Percentiles rank a stretch among this genome's conserved stretches.
These are phyloP conservation scores for Metallyticus violacea DNA, from an alignment of 2,888 invertebrate species.

Conservation along the genomic window DNA sequence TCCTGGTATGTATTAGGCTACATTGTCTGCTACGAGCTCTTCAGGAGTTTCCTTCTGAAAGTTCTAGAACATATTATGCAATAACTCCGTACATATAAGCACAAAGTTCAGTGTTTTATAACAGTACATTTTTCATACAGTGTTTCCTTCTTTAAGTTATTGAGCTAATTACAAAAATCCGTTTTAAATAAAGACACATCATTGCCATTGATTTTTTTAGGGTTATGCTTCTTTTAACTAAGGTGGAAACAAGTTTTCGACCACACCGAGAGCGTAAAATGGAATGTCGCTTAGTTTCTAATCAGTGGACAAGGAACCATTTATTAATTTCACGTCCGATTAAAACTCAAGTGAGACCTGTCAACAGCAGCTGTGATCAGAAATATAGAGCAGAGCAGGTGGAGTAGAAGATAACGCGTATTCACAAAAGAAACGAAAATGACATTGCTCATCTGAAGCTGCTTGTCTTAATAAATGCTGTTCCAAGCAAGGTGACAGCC, in stretches of 20 bases:
- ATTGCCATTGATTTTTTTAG: too few relatives aligned
- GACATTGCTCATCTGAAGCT: neutral
- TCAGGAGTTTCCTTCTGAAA: too few relatives aligned
- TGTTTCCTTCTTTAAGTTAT: too few relatives aligned
- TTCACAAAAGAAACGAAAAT: neutral
- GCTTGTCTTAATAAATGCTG: neutral
- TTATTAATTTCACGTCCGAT: neutral
- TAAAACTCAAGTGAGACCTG: neutral
- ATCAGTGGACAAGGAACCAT: neutral
- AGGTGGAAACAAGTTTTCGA: neutral
- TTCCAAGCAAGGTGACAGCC: neutral
- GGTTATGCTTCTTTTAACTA: too few relatives aligned
- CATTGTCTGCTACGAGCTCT: too few relatives aligned
- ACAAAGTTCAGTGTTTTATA: too few relatives aligned
- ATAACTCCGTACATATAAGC: too few relatives aligned
- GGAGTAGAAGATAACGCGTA: neutral
- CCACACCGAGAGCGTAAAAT: neutral
- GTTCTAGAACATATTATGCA: too few relatives aligned
- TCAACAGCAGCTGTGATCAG: neutral
- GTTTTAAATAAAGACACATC: too few relatives aligned
- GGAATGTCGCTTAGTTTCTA: neutral
- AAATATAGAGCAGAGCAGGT: neutral
- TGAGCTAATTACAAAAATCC: too few relatives aligned
- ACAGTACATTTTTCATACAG: too few relatives aligned
- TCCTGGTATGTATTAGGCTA: too few relatives aligned